Percentiles rank a stretch among this genome's conserved stretches.
phyloP scores from a whole-genome alignment of 2,797 vertebrate species.

The Trachurus trachurus region DNA sequence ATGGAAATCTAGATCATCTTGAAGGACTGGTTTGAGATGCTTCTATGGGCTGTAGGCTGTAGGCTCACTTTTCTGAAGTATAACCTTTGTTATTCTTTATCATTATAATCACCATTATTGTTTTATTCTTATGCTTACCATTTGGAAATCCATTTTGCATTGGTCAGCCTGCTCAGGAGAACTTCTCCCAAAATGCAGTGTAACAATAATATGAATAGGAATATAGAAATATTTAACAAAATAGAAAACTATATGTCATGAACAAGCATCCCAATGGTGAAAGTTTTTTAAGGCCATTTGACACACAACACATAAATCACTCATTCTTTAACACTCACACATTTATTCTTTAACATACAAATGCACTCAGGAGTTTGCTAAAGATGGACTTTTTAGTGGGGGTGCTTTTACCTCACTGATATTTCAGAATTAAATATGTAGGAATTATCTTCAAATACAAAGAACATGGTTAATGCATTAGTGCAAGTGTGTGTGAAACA shows the following conservation, averaged over 20 bases:
- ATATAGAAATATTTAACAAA: not conserved
- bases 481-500: slow-evolving; percentile 44
- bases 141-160: not conserved
- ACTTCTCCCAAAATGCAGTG: not conserved
- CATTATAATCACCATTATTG: not conserved
- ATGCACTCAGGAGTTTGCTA: slow-evolving; percentile 37
- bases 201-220: not conserved
- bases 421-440: slow-evolving; percentile 72
- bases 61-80: not conserved
- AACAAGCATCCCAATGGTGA: not conserved
- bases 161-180: too few species aligned
- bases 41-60: too few species aligned
- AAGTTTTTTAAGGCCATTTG: not conserved
- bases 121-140: not conserved
- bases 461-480: slow-evolving; percentile 81
- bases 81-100: not conserved
- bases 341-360: slow-evolving; percentile 44
- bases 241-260: not conserved
- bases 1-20: not conserved
- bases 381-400: slow-evolving; percentile 32
- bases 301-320: slow-evolving; percentile 5
- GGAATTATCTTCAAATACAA: slow-evolving; percentile 63
- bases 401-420: slow-evolving; percentile 44
- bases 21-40: not conserved
- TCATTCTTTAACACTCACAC: slow-evolving; percentile 20